Conservation (phyloP, 2,797 vertebrate species). For the Dallia pectoralis region DNA sequence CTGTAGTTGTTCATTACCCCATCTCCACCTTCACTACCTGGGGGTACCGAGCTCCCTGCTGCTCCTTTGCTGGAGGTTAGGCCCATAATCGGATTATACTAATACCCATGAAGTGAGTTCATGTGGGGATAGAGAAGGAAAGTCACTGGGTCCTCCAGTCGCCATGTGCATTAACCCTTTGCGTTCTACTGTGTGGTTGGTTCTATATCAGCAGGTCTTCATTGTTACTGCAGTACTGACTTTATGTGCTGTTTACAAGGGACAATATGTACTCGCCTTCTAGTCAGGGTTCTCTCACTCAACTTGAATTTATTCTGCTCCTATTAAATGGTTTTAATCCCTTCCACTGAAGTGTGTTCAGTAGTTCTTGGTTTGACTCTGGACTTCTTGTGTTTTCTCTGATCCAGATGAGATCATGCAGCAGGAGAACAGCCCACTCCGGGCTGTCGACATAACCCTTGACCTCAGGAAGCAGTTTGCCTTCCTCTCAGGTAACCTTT, state of each 20-base stretch:
- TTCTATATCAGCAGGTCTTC: no score
- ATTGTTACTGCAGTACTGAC: no score
- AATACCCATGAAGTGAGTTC: conserved; percentile 31
- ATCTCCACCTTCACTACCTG: not conserved
- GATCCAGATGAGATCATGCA: conserved; percentile 97
- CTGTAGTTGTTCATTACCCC: not conserved
- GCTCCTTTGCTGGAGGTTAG: conserved; percentile 13
- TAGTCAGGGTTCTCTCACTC: not conserved
- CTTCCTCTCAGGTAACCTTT: conserved; percentile 87
- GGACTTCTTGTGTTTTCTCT: conserved; percentile 10
- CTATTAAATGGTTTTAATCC: not conserved
- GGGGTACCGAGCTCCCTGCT: not conserved
- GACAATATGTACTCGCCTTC: not conserved
- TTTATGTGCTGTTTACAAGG: not conserved
- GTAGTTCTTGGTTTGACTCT: conserved; percentile 10
- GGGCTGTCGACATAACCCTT: conserved; percentile 88
- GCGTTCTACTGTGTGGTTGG: no score
- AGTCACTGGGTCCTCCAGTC: not conserved
- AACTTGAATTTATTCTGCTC: no score
- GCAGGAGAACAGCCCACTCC: conserved; percentile 85
- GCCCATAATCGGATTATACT: conserved; percentile 47
- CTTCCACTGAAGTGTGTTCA: no score
- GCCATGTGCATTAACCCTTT: no score
- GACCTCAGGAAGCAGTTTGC: conserved; percentile 93
- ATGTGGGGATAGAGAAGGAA: not conserved